Evolutionary conservation across 2,888 invertebrate genomes (phyloP), one percentile per base, ranked within the genome.

Genomic region (Bhutanitis thaidina): DNA sequence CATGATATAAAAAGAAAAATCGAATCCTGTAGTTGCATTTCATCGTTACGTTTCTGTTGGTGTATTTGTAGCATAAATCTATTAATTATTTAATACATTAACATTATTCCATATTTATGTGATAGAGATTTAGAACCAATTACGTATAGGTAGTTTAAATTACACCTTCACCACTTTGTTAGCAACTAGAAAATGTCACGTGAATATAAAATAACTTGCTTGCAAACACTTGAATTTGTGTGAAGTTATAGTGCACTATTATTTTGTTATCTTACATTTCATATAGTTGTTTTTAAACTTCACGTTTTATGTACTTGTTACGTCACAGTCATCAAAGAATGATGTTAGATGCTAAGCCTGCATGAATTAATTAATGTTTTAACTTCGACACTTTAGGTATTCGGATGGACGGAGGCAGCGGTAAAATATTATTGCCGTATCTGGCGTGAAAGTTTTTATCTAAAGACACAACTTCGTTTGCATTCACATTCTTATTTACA

Each of bases 341-440:
- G 30, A 40, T 34, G 37, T 29, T 46, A 52, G 36, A 47, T 43
- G 37, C 25, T 37, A 36, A 46, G 41, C 13, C 20, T 10, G 47
- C 32, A 45, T 3, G 34, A 34, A 39, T 43, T 41, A 39, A 53
- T 67, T 60, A 69, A 60, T 72, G 70, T 67, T 77, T 76, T 64
- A 77, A 59, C 61, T 77, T 78, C 39, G 79, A 70, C 37, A 86
- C 81, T 81, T 90, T 90, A 30, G 90, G 90, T 73, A 90, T 90
- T 48, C 72, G 68, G 61, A 90, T 76, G 49, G 81, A 77, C 55
- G 89, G 89, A 37, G 90, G 81, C 66, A 88, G 68, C 40, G 90
- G 90, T 58, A 89, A 72, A 38, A 90, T 69, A 56, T 88, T 86
- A 65, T 89, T 85, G 64, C 90, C 90, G 59, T 90, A 90, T 82